Base-by-base conservation (phyloP, 2,888 invertebrate species). In the Biston stratarius region DNA sequence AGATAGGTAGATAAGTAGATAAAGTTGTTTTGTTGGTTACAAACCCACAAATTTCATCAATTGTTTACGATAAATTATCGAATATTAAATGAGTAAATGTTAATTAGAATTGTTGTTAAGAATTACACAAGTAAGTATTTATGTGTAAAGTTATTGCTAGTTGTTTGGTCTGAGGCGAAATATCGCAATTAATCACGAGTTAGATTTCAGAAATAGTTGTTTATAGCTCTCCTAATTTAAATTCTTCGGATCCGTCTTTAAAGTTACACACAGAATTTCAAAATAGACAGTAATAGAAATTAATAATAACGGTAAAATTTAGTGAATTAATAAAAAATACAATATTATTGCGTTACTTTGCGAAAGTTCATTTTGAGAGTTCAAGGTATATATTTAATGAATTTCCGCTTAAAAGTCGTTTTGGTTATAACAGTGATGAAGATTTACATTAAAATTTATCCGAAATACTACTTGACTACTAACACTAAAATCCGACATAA, bases 41-140 rank as follows among this genome's bases (percentile, higher is more conserved):
- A 14, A 45, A 34, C 24, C 33, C 15, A 14, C 33, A 36, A 47
- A 10, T 49, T 62, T 62, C 40, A 62, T 63, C 51, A 64, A 56
- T 63, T 14, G 38, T 36, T 36, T 14, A n/a, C 33, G 14, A 33
- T 64, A 59, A 60, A 65, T 65, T 53, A 65, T 55, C 42, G 15
- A 53, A 42, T 48, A 11, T 44, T 34, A 40, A 53, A 52, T 47
- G 45, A 11, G 24, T 44, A 53, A 49, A 14, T 38, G 42, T 47
- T 65, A 44, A 58, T 65, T 60, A 55, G 64, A 65, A 64, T 64
- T 57, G 64, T 64, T 60, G 64, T 52, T 60, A 59, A 64, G 59
- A 64, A 65, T 44, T 55, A 49, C 59, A 47, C 60, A 42, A 65
- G 60, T 65, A 55, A 53, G 34, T 59, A 60, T 65, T 65, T 60